These are phyloP conservation scores for Cladopsammia gracilis DNA, from an alignment of 64 coral and sea anemone genomes.

Conservation along the genomic window DNA sequence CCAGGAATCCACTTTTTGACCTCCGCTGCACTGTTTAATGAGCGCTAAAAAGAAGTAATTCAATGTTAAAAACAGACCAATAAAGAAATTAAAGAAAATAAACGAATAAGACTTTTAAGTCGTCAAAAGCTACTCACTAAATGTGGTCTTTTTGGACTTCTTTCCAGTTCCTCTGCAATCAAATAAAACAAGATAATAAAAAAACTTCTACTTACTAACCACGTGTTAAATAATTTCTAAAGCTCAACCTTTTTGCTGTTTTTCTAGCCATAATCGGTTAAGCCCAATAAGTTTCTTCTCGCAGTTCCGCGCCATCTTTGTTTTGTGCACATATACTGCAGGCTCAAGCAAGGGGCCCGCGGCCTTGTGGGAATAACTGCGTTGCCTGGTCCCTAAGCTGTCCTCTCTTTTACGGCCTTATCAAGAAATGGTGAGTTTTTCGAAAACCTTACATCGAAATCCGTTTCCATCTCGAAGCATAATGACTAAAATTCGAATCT, in stretches of 20 bases:
- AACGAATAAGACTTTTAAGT: background rate
- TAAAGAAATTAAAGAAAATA: background rate
- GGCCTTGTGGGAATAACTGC: conserved; percentile 37
- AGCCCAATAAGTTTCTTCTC: conserved; percentile 97
- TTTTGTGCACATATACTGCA: background rate
- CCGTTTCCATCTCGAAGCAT: conserved; percentile 25
- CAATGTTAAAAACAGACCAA: background rate
- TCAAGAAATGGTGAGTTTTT: conserved; percentile 87
- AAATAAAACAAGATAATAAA: background rate
- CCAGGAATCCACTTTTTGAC: conserved; percentile 98
- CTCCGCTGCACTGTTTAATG: conserved; percentile 88
- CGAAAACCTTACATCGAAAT: background rate
- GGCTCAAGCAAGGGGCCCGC: background rate
- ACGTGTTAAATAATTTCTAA: background rate
- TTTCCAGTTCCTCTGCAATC: conserved; percentile 83
- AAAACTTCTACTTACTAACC: background rate
- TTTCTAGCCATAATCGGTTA: conserved; percentile 93
- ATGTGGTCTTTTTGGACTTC: conserved; percentile 82
- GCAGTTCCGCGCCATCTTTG: conserved; percentile 97
- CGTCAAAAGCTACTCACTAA: conserved; percentile 64
- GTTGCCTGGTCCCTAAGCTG: conserved; percentile 68
- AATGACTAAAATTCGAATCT: background rate
- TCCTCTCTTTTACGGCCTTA: conserved; percentile 91
- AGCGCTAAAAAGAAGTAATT: conserved; percentile 45
- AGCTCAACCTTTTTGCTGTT: conserved; percentile 85